These are phyloP conservation scores for Papilio polyxenes DNA, from an alignment of 1,140 invertebrate genomes.

Conservation along the genomic window DNA sequence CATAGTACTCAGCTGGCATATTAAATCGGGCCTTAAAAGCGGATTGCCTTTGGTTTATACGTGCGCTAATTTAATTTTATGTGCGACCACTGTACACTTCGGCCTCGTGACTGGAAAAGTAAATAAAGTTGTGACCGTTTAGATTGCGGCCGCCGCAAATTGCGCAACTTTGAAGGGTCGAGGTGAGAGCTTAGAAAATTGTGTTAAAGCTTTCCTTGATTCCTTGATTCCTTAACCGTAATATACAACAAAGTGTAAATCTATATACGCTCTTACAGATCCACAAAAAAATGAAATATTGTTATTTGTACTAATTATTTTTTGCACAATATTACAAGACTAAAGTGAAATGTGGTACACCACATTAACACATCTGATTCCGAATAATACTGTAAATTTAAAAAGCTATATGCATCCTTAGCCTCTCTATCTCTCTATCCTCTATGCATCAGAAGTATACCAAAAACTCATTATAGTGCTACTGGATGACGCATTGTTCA, in stretches of 20 bases:
- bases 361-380: no score
- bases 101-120: constrained; percentile 38
- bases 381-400: no score
- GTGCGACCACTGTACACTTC: constrained; percentile 24
- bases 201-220: constrained; percentile 11
- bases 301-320: no score
- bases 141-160: constrained; percentile 35
- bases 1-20: constrained; percentile 32
- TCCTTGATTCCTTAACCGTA: constrained; percentile 16
- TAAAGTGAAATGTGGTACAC: no score
- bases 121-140: constrained; percentile 37
- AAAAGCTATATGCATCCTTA: no score
- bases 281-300: no score
- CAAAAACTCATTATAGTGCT: no score
- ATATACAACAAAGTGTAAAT: background rate
- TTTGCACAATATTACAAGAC: no score
- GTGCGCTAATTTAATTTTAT: constrained; percentile 39
- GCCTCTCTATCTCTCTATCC: no score
- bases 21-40: constrained; percentile 34
- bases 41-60: constrained; percentile 39
- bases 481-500: no score
- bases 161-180: constrained; percentile 30
- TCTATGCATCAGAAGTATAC: no score
- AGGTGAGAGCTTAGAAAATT: constrained; percentile 23
- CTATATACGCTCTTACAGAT: constrained; percentile 9